Base-by-base conservation (phyloP, 2,888 invertebrate species). In the Lepidocyrtoides sp. region DNA sequence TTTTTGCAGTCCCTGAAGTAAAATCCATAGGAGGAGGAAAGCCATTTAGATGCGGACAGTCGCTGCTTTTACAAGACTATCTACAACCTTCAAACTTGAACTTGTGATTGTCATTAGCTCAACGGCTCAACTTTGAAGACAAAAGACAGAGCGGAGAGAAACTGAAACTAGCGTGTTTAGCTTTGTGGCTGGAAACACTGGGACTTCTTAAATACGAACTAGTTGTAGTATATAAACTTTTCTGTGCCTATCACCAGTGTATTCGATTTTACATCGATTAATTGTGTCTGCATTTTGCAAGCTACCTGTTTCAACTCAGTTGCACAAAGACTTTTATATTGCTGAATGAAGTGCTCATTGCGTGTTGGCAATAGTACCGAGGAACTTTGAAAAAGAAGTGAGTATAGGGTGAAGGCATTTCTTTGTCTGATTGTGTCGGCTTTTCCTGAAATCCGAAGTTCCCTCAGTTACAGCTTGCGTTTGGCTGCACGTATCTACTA, bases 401-500 rank as follows among this genome's bases (percentile, higher is more conserved):
- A n/a, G n/a, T n/a, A n/a, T n/a, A n/a, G n/a, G n/a, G n/a, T n/a
- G n/a, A n/a, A n/a, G n/a, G n/a, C n/a, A 44, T 12, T 44, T 17
- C 10, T 4, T 29, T 32, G 14, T 63, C n/a, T 2, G n/a, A n/a
- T n/a, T n/a, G n/a, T 29, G 7, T 32, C 60, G 23, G 10, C 26
- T 26, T 60, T 23, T 17, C 26, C 2, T 23, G 2, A 0, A 26
- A 26, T 26, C 1, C 63, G 14, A 69, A 84, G 84, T 84, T 84
- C 69, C 84, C 84, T 84, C 84, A 84, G 84, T 84, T 84, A 84
- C 84, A 26, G 8, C 26, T 48, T n/a, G 23, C 17, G 20, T 44
- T 20, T 36, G n/a, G n/a, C 17, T 32, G 7, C 14, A 26, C 17
- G 10, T 44, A 23, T 29, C 12, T 29, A n/a, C 29, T 32, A 5